Conservation (phyloP, 2,888 invertebrate species). For the Sphaerophoria rueppellii region DNA sequence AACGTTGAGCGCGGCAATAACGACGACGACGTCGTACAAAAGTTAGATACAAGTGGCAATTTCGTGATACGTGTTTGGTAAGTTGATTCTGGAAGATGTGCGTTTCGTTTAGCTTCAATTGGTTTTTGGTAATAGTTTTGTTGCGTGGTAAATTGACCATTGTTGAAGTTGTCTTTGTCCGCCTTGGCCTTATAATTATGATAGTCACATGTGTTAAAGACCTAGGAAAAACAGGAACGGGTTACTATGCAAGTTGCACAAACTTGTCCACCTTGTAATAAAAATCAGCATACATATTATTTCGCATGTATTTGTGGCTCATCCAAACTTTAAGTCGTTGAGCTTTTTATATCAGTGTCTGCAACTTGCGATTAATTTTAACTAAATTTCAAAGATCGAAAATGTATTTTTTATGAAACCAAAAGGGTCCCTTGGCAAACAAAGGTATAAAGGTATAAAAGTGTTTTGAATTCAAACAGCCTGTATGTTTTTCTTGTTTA, state of each 20-base stretch:
- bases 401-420: neutral
- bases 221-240: neutral
- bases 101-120: slow-evolving; percentile 57
- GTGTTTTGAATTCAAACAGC: neutral
- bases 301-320: no score
- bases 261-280: neutral
- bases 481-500: slow-evolving; percentile 12
- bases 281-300: no score
- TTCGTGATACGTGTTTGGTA: neutral
- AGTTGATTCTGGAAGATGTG: slow-evolving; percentile 28
- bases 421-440: neutral
- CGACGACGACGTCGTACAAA: neutral
- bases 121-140: slow-evolving; percentile 46
- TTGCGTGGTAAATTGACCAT: slow-evolving; percentile 31
- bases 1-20: no score
- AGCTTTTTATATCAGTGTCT: no score
- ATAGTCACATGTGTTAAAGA: slow-evolving; percentile 74
- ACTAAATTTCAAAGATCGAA: neutral
- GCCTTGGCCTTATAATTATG: slow-evolving; percentile 72
- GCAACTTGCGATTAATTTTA: neutral
- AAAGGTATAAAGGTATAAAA: slow-evolving; percentile 4
- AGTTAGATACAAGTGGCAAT: slow-evolving; percentile 1
- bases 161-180: slow-evolving; percentile 43
- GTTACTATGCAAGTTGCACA: neutral
- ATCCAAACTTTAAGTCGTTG: no score